phyloP scores from a whole-genome alignment of 2,888 invertebrate genomes.

The Electrophaes corylata region DNA sequence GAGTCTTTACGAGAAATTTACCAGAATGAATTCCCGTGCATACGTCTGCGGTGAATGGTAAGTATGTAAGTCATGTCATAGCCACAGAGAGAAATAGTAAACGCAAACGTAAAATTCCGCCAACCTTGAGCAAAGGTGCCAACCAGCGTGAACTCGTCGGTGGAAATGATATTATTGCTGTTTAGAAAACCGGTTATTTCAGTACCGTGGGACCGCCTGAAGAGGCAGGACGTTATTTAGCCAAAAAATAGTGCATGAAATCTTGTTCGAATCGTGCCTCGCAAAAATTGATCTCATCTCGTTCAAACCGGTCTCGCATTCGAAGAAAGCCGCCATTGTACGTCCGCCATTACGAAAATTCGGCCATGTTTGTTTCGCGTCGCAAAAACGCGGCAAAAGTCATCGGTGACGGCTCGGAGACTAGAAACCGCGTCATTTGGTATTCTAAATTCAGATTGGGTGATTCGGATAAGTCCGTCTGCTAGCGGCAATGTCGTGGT shows the following conservation, averaged over 20 bases:
- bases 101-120: conserved; percentile 57
- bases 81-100: conserved; percentile 55
- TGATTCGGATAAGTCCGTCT: conserved; percentile 47
- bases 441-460: conserved; percentile 54
- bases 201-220: conserved; percentile 69
- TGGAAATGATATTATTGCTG: conserved; percentile 56
- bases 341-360: conserved; percentile 73
- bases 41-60: conserved; percentile 55
- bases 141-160: conserved; percentile 54
- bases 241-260: conserved; percentile 60
- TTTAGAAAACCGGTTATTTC: conserved; percentile 73
- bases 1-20: no score
- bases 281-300: conserved; percentile 60
- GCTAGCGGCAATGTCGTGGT: conserved; percentile 39
- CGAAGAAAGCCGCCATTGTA: conserved; percentile 66
- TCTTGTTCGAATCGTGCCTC: conserved; percentile 56
- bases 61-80: conserved; percentile 53
- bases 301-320: conserved; percentile 65
- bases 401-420: conserved; percentile 52
- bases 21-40: conserved; percentile 45
- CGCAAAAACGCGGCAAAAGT: conserved; percentile 70
- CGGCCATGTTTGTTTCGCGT: conserved; percentile 74
- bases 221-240: conserved; percentile 70
- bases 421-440: conserved; percentile 46
- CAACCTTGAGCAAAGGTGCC: conserved; percentile 60